phyloP scores from a whole-genome alignment of 2,113 vertebrate genomes.

The Spilogale gracilis region DNA sequence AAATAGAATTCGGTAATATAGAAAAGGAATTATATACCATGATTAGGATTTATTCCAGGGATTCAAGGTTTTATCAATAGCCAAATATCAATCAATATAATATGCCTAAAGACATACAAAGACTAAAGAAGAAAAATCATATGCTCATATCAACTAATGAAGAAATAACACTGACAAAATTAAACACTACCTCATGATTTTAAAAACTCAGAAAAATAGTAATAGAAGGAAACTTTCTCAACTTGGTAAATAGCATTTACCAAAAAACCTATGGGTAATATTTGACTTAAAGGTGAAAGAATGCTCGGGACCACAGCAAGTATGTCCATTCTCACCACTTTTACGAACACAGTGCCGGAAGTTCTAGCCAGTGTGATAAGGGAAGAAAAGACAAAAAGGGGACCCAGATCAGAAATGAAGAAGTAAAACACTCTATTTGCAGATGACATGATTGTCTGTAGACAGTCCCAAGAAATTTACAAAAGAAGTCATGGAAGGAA shows the following conservation, averaged over 20 bases:
- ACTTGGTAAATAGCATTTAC: neutral
- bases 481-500: neutral
- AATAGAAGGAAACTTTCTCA: neutral
- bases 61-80: neutral
- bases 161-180: constrained; percentile 17
- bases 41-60: neutral
- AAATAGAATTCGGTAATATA: neutral
- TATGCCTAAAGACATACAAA: neutral
- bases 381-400: neutral
- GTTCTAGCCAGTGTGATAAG: neutral
- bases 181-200: neutral
- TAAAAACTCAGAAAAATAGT: neutral
- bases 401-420: neutral
- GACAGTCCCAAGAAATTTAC: neutral
- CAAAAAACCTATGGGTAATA: neutral
- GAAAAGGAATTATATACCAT: neutral
- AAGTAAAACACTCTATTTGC: constrained; percentile 23
- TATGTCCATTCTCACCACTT: neutral
- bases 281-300: neutral
- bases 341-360: neutral
- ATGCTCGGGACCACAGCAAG: neutral
- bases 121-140: neutral
- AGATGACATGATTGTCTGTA: neutral
- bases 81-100: neutral
- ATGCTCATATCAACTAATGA: neutral